Evolutionary conservation across 2,888 invertebrate genomes (phyloP).

Genomic region (Melanchra persicariae): DNA sequence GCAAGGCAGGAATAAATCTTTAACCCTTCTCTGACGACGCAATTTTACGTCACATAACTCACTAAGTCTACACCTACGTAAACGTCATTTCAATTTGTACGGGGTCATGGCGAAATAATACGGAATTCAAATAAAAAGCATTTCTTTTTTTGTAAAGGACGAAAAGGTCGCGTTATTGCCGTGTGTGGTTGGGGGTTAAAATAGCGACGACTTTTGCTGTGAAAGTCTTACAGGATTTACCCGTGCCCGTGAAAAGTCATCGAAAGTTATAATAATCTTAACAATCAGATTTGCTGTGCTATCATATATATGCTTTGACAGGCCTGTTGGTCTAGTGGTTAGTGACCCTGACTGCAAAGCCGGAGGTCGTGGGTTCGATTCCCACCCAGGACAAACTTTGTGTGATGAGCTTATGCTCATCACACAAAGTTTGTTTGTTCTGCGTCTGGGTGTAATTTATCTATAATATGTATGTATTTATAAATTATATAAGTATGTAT

Average conservation of each 20-base stretch:
- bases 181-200: conserved; percentile 3
- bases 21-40: conserved; percentile 62
- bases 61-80: conserved; percentile 53
- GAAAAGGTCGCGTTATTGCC: conserved; percentile 40
- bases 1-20: conserved; percentile 58
- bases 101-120: conserved; percentile 48
- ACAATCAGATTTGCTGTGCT: no score
- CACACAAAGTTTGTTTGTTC: no score
- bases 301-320: no score
- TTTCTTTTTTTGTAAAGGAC: conserved; percentile 4
- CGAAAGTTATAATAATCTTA: no score
- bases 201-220: neutral
- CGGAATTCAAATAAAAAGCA: conserved; percentile 50
- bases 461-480: no score
- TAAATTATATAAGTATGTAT: no score
- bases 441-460: no score
- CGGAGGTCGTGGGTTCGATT: no score
- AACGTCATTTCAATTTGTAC: conserved; percentile 65
- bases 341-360: no score
- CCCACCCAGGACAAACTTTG: no score
- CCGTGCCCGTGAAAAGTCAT: neutral
- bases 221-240: neutral
- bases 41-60: conserved; percentile 64
- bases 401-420: no score
- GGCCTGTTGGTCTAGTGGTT: no score